These are phyloP conservation scores for Crocuta crocuta DNA, from an alignment of 2,113 vertebrate species.

Conservation along the genomic window DNA sequence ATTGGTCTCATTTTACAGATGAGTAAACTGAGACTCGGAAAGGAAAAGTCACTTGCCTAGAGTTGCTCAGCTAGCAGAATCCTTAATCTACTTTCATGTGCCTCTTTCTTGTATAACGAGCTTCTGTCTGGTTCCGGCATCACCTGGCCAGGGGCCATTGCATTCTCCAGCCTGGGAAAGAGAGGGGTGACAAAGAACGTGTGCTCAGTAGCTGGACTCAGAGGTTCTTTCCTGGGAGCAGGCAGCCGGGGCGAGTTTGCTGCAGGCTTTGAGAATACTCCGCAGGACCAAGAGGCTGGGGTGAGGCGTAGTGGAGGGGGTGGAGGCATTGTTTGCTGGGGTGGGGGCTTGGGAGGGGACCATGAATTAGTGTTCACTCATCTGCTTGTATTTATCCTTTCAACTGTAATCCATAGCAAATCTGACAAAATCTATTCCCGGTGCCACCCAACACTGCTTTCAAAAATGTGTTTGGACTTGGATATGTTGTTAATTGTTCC, in stretches of 20 bases:
- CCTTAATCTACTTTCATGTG: background rate
- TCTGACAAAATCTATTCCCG: background rate
- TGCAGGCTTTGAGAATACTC: too few species aligned
- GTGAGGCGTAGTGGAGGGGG: too few species aligned
- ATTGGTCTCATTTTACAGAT: background rate
- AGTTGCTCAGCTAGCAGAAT: background rate
- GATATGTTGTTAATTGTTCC: background rate
- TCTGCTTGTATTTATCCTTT: background rate
- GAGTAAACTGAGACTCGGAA: background rate
- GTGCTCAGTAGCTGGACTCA: background rate
- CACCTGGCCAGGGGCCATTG: background rate
- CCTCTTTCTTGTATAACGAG: background rate
- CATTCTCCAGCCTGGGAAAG: background rate
- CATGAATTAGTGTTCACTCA: background rate
- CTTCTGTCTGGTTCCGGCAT: background rate
- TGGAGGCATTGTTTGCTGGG: background rate
- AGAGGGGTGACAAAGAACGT: background rate
- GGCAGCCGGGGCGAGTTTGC: background rate
- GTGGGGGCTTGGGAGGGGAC: background rate
- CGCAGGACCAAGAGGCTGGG: background rate
- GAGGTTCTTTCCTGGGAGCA: background rate
- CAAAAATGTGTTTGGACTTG: conserved; percentile 7
- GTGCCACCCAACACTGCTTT: background rate
- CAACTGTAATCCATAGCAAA: background rate
- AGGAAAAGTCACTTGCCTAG: background rate